Percentiles rank a stretch among this genome's conserved stretches.
Evolutionary conservation across 2,113 vertebrate genomes (phyloP).

Genomic region (Bambusicola thoracicus): DNA sequence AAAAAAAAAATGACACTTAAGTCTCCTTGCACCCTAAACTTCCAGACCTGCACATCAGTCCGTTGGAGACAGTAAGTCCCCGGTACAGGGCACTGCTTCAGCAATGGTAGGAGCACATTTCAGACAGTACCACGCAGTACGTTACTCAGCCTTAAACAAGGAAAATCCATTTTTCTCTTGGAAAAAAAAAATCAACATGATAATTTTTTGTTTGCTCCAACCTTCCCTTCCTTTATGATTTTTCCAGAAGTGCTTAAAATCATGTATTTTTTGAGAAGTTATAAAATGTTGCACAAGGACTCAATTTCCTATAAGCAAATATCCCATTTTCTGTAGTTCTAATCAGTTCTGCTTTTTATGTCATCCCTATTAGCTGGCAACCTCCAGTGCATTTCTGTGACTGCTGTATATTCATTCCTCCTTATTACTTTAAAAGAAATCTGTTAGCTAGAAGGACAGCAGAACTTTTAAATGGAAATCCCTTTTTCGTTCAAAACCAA

Average conservation of each 20-base stretch:
- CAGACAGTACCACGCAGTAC: background rate
- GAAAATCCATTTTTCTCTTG: background rate
- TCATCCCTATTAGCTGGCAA: background rate
- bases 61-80: background rate
- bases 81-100: background rate
- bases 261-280: background rate
- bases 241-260: slow-evolving; percentile 11
- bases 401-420: background rate
- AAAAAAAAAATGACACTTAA: background rate
- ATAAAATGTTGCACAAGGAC: background rate
- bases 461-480: background rate
- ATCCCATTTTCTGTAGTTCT: slow-evolving; percentile 17
- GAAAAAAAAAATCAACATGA: background rate
- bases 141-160: background rate
- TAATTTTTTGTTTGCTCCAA: background rate
- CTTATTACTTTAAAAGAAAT: background rate
- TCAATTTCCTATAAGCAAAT: background rate
- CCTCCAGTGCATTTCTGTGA: background rate
- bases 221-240: slow-evolving; percentile 20
- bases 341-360: slow-evolving; percentile 21
- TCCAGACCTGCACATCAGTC: background rate
- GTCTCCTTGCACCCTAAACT: background rate
- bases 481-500: background rate
- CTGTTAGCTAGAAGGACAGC: background rate
- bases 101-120: background rate